Base-by-base conservation (phyloP, 2,888 invertebrate species). In the Phaedon cochleariae region DNA sequence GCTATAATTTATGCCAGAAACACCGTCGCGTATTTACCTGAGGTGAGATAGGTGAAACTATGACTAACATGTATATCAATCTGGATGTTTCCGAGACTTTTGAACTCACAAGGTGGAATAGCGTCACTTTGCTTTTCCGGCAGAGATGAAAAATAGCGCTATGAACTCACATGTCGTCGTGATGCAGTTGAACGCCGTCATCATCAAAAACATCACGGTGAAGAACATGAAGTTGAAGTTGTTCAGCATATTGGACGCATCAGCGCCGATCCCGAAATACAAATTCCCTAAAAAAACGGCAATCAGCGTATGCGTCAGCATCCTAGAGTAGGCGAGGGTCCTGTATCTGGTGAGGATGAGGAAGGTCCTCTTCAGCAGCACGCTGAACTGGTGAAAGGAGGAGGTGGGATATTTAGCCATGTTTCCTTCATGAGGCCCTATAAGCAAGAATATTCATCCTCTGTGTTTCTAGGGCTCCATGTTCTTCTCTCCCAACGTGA, bases 151-250 rank as follows among this genome's bases (percentile, higher is more conserved):
- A n/a, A n/a, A n/a, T n/a, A n/a, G n/a, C n/a, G n/a, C n/a, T n/a
- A n/a, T n/a, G n/a, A n/a, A 90, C 95, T 93, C 87, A 97, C 97
- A 97, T 71, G 92, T 93, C 26, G 97, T 90, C 51, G 94, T 89
- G 63, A 95, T 93, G 10, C 95, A 91, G 84, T 94, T 96, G 82
- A 97, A 94, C 0, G 97, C 93, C 6, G 95, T 96, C 82, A 95
- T 95, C 93, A 97, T 96, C 59, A 97, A 87, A 83, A 97, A 98
- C 89, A 98, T 92, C 58, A 96, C 89, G 67, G 92, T 92, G 85
- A 96, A 97, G 85, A 95, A 97, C 29, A 96, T 86, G 79, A 93
- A 93, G 79, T 94, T 94, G 78, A 92, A 93, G 81, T 95, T 98
- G 81, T 95, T 92, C 70, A 92, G 86, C 17, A 92, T 90, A 81